phyloP scores from a whole-genome alignment of 2,797 vertebrate genomes.

The Paramormyrops hopkinsi region DNA sequence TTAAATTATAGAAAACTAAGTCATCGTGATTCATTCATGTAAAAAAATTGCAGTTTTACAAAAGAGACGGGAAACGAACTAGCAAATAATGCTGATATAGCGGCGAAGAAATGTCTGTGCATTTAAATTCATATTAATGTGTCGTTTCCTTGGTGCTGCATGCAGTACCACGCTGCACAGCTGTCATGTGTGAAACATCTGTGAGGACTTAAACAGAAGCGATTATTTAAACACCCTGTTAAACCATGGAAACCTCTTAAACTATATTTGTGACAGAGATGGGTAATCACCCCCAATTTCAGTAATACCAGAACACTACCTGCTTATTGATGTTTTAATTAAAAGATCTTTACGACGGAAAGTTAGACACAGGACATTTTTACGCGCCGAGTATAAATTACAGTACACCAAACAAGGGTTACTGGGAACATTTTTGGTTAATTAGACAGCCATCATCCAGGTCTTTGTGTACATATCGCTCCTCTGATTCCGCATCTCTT shows the following conservation, averaged over 20 bases:
- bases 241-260: slow-evolving; percentile 28
- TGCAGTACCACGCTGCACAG: slow-evolving; percentile 3
- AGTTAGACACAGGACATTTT: not conserved
- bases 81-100: not conserved
- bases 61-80: not conserved
- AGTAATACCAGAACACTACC: slow-evolving; percentile 39
- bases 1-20: not conserved
- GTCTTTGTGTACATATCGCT: not conserved
- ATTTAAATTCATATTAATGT: not conserved
- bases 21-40: not conserved
- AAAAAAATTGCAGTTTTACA: not conserved
- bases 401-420: not conserved
- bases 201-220: slow-evolving; percentile 28
- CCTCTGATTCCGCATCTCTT: not conserved
- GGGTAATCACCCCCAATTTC: not conserved
- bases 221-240: slow-evolving; percentile 30
- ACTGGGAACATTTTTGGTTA: not conserved
- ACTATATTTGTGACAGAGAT: slow-evolving; percentile 1
- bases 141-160: not conserved
- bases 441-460: not conserved
- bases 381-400: not conserved
- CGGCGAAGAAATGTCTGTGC: not conserved
- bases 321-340: slow-evolving; percentile 34
- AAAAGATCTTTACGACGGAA: slow-evolving; percentile 4
- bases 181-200: slow-evolving; percentile 34